Base-by-base conservation (phyloP, 2,888 invertebrate species). In the Sphaerophoria taeniata region DNA sequence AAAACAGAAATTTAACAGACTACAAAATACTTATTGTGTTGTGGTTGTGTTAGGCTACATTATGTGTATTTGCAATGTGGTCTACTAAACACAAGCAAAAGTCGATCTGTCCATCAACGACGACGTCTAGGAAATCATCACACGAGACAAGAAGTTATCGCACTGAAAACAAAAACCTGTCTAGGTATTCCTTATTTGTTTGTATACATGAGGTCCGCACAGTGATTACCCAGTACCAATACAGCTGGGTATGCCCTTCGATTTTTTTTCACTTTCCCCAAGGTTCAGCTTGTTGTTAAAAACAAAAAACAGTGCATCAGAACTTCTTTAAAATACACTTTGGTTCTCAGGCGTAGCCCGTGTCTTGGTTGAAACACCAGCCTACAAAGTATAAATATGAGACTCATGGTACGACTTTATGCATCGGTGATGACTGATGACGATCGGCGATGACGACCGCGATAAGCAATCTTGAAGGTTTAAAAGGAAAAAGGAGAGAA, bases 281-380 rank as follows among this genome's bases (percentile, higher is more conserved):
- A 43, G 12, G 43, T 43, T 36, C 58, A 14, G 24, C 24, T 24
- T 1, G 6, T 0, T 24, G 14, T 39, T 43, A 0, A 58, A 36
- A 47, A 36, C 34, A 61, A 58, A 16, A 47, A 60, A 60, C 58
- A 77, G 72, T 82, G 72, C 82, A 82, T 76, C 76, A 76, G 76
- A 11, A 39, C 58, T 58, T 58, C 39, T 58, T 58, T n/a, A 11
- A 24, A 39, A 58, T 39, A 0, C 5, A 65, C 39, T 67, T 60
- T 33, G 56, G 70, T 80, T 76, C 76, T 43, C 82, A 77, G 45
- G 47, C 67, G 36, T 61, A 34, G 24, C 16, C 69, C 31, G 24
- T 34, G 53, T 56, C 39, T 2, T 60, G 43, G 60, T 9, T 58
- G 70, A 43, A 61, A 24, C 39, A 49, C 43, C 4, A 58, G n/a